Evolutionary conservation across 2,113 vertebrate genomes (phyloP), one percentile per base, ranked within the genome.

Genomic region (Lutjanus erythropterus): DNA sequence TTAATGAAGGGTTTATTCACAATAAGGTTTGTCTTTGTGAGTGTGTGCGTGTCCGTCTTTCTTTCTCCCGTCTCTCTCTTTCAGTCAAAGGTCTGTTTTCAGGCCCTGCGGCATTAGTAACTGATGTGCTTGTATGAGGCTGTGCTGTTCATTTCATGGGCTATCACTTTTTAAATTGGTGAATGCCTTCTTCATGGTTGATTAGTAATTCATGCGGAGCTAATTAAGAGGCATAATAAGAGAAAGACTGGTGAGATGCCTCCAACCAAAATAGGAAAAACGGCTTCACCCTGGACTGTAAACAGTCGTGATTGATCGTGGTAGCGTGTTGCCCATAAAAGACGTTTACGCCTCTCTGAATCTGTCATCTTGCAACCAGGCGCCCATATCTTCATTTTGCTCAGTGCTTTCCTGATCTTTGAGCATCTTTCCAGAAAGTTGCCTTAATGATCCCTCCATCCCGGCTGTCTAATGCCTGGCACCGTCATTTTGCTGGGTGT

Each of bases 101-200:
- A 72, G 76, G 70, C 78, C 85, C 72, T 15, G 61, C 74, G 65
- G 93, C 83, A 83, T 92, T 82, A 90, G 90, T 87, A 88, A 91
- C 88, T 88, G 91, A 90, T 91, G 89, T 87, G 81, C 80, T 85
- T 64, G 56, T 88, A 69, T 89, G 88, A 86, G 80, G 75, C 89
- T 80, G 80, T 78, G 81, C 91, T 92, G 90, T 93, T 95, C 92
- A 95, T 95, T 94, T 95, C 94, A 94, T 93, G 93, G 94, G 79
- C 92, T 92, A 94, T 95, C 94, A 93, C 93, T 88, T 94, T 93
- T 94, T 92, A 94, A 94, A 96, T 95, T 94, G 90, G 91, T 84
- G 86, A 92, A 93, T 94, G 93, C 91, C 91, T 93, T 92, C 90
- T 93, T 93, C 91, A 94, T 76, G 92, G 85, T 91, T 94, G 94